These are phyloP conservation scores for Parasteatoda tepidariorum DNA, from an alignment of 1,140 invertebrate species.

Conservation along the genomic window DNA sequence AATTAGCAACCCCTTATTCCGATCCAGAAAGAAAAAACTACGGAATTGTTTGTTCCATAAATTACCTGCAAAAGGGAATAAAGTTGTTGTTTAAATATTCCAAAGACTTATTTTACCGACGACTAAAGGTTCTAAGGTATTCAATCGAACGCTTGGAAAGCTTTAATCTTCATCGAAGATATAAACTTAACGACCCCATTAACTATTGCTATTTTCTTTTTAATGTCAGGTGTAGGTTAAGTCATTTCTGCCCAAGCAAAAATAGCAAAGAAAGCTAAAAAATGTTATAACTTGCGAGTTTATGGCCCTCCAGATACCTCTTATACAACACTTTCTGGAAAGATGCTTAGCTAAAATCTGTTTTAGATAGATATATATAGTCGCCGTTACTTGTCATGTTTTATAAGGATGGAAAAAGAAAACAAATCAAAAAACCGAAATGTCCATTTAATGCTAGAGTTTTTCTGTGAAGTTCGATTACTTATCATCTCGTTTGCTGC, in stretches of 20 bases:
- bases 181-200: conserved; percentile 51
- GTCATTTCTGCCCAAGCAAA: conserved; percentile 18
- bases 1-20: too few species aligned
- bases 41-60: too few species aligned
- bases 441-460: not conserved
- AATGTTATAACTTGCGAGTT: conserved; percentile 23
- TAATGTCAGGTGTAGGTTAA: conserved; percentile 36
- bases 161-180: conserved; percentile 33
- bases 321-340: conserved; percentile 24
- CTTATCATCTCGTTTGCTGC: conserved; percentile 1
- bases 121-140: conserved; percentile 17
- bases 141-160: conserved; percentile 39
- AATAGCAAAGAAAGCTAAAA: conserved; percentile 1
- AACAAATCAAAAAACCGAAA: not conserved
- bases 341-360: conserved; percentile 32
- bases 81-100: conserved; percentile 35
- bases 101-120: conserved; percentile 15
- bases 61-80: too few species aligned
- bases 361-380: conserved; percentile 39
- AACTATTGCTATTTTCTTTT: conserved; percentile 45
- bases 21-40: too few species aligned
- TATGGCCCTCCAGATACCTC: conserved; percentile 27
- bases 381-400: conserved; percentile 23
- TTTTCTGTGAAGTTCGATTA: conserved; percentile 26
- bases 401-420: conserved; percentile 9